phyloP scores from a whole-genome alignment of 2,888 invertebrate species.

The Fragum whitleyi region DNA sequence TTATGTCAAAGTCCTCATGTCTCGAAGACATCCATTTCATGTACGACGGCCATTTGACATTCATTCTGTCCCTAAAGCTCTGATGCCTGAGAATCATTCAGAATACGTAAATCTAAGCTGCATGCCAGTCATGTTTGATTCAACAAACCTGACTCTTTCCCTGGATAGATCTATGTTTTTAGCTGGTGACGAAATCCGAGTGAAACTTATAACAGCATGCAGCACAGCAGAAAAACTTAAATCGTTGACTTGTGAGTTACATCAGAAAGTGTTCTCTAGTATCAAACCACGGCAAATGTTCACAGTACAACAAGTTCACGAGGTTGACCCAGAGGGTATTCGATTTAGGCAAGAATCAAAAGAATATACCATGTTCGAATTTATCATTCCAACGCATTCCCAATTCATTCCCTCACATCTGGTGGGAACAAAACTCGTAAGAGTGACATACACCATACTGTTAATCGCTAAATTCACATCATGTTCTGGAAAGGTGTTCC shows the following conservation, averaged over 20 bases:
- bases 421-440: conserved; percentile 70
- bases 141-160: conserved; percentile 67
- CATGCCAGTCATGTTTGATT: conserved; percentile 58
- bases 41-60: conserved; percentile 77
- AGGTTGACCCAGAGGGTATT: conserved; percentile 67
- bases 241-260: conserved; percentile 72
- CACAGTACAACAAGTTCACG: conserved; percentile 63
- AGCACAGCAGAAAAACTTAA: conserved; percentile 69
- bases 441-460: conserved; percentile 73
- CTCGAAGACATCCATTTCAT: conserved; percentile 70
- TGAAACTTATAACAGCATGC: conserved; percentile 68
- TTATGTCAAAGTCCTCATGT: conserved; percentile 74
- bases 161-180: conserved; percentile 78
- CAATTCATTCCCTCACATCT: conserved; percentile 76
- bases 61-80: conserved; percentile 72
- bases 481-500: conserved; percentile 73
- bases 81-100: conserved; percentile 73
- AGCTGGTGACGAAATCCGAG: conserved; percentile 78
- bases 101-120: conserved; percentile 77
- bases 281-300: conserved; percentile 63
- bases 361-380: conserved; percentile 65
- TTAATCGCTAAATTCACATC: conserved; percentile 73
- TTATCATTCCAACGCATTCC: conserved; percentile 75
- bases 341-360: conserved; percentile 52
- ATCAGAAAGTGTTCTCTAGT: conserved; percentile 64